Conservation (phyloP, 2,888 invertebrate genomes). For the Ornithoptera priamus region DNA sequence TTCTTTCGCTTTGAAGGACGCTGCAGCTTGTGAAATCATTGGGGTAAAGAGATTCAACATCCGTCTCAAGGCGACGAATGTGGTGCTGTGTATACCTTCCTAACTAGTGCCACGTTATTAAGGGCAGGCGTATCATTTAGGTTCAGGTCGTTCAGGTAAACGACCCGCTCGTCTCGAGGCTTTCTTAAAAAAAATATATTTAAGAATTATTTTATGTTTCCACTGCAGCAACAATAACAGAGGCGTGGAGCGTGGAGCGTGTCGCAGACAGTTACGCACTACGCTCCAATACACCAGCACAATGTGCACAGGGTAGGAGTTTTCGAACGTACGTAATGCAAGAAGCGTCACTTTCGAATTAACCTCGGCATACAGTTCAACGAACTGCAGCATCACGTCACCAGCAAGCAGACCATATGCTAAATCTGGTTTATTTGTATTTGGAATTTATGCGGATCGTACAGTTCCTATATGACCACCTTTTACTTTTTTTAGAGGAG, state of each 20-base stretch:
- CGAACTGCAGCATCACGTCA: constrained; percentile 1
- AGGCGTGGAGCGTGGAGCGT: not conserved
- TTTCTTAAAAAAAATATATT: not conserved
- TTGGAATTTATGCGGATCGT: not conserved
- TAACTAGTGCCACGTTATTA: too few relatives aligned
- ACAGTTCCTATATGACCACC: too few relatives aligned
- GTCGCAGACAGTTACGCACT: not conserved
- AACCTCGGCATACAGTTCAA: constrained; percentile 2
- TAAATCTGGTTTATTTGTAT: constrained; percentile 4
- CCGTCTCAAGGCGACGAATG: too few relatives aligned
- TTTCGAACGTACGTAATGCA: constrained; percentile 1
- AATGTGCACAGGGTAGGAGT: not conserved
- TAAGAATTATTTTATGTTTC: not conserved
- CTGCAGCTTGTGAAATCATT: too few relatives aligned
- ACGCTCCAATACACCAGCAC: not conserved
- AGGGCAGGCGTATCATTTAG: too few relatives aligned
- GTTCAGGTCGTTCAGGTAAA: too few relatives aligned
- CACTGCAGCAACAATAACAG: not conserved
- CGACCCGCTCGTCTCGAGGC: too few relatives aligned
- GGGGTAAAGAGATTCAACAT: too few relatives aligned
- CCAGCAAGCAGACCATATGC: constrained; percentile 11
- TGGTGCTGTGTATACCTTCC: too few relatives aligned
- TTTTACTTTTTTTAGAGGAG: too few relatives aligned
- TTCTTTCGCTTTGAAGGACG: too few relatives aligned
- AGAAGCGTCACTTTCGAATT: constrained; percentile 6